A percentile compares a stretch with the other conserved stretches of the same genome.
Evolutionary conservation across 2,888 invertebrate genomes (phyloP).

Genomic region (Dryocosmus kuriphilus): DNA sequence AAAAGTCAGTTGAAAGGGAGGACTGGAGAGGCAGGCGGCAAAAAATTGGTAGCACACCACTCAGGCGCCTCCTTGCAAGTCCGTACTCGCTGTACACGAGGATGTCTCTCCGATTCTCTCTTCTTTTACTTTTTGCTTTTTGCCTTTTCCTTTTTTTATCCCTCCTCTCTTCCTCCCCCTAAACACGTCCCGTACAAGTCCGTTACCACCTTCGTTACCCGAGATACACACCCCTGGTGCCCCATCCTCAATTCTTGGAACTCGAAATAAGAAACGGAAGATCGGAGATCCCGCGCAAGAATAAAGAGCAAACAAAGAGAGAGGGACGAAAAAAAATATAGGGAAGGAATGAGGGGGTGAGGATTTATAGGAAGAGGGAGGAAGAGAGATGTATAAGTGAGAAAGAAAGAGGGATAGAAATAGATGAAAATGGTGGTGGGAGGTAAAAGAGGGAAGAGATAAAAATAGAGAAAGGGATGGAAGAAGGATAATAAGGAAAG

Average conservation of each 20-base stretch:
- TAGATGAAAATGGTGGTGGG: not conserved
- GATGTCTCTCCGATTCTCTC: conserved; percentile 41
- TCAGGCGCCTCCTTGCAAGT: conserved; percentile 36
- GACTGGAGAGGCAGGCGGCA: conserved; percentile 15
- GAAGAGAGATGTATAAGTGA: conserved; percentile 42
- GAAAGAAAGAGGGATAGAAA: conserved; percentile 15
- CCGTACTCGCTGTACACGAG: conserved; percentile 36
- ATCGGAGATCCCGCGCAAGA: conserved; percentile 60
- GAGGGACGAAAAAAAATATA: conserved; percentile 46
- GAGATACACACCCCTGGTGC: conserved; percentile 48
- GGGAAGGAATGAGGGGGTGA: not conserved
- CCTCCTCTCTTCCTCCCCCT: conserved; percentile 41
- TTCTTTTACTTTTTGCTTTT: conserved; percentile 17
- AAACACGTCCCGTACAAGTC: conserved; percentile 35
- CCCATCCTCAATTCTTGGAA: conserved; percentile 55
- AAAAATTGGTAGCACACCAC: conserved; percentile 43
- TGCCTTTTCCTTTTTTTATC: conserved; percentile 11
- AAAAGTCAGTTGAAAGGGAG: conserved; percentile 14
- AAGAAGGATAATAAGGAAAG: too few species aligned
- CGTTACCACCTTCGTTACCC: conserved; percentile 41
- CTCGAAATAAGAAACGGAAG: conserved; percentile 60
- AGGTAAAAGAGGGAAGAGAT: not conserved
- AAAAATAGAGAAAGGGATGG: too few species aligned
- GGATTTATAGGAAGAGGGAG: conserved; percentile 37
- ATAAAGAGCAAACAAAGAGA: conserved; percentile 48